Evolutionary conservation across 1,140 invertebrate genomes (phyloP).

Genomic region (Drosophila sucinea): DNA sequence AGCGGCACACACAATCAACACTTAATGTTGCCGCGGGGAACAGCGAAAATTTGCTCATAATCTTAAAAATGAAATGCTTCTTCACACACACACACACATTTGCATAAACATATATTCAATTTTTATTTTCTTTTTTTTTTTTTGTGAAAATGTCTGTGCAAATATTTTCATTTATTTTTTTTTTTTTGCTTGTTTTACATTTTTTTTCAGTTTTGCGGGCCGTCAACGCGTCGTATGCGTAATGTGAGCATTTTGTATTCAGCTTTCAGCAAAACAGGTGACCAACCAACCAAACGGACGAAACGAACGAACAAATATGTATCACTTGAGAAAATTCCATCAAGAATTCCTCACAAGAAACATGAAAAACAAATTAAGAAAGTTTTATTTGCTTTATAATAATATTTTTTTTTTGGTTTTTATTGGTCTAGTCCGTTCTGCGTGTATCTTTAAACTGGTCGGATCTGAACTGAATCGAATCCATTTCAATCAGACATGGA

Average conservation of each 20-base stretch:
- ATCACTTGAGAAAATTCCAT: slow-evolving; percentile 38
- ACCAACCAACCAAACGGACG: slow-evolving; percentile 42
- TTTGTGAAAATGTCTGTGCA: slow-evolving; percentile 29
- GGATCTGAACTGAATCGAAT: slow-evolving; percentile 25
- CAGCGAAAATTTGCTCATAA: slow-evolving; percentile 78
- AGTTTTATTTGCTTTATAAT: slow-evolving; percentile 12
- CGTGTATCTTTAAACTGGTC: slow-evolving; percentile 43
- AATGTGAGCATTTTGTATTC: slow-evolving; percentile 66
- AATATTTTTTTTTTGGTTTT: slow-evolving; percentile 22
- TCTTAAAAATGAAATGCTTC: slow-evolving; percentile 65
- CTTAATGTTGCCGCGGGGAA: slow-evolving; percentile 77
- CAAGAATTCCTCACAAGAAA: slow-evolving; percentile 26
- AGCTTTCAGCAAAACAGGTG: slow-evolving; percentile 55
- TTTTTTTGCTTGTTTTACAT: slow-evolving; percentile 23
- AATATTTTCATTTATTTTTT: slow-evolving; percentile 32
- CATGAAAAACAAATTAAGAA: slow-evolving; percentile 55
- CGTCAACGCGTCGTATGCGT: slow-evolving; percentile 69
- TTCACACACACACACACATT: slow-evolving; percentile 34
- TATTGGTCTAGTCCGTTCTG: slow-evolving; percentile 31
- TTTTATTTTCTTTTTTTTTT: slow-evolving; percentile 52
- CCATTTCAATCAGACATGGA: slow-evolving; percentile 11
- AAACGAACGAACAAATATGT: neutral
- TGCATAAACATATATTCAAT: slow-evolving; percentile 32
- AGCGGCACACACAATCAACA: slow-evolving; percentile 78
- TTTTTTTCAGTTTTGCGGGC: slow-evolving; percentile 26